A percentile compares a stretch with the other conserved stretches of the same genome.
Evolutionary conservation across 2,888 invertebrate species (phyloP).

Genomic region (Agrochola litura): DNA sequence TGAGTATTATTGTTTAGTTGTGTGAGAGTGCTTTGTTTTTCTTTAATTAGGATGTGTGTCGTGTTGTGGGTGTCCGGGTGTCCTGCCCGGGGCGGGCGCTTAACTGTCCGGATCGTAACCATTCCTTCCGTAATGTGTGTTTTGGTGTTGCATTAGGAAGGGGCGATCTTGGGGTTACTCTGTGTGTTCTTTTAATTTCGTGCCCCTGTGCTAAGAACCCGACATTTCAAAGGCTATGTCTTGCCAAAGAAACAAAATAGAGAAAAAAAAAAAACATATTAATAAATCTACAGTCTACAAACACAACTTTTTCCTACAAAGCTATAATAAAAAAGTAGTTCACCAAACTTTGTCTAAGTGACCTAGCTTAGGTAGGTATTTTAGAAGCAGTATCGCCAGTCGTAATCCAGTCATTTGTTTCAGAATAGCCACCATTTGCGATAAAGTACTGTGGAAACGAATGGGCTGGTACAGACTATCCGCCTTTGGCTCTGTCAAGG

Average conservation of each 20-base stretch:
- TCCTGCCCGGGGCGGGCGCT: conserved; percentile 22
- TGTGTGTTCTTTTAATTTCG: conserved; percentile 33
- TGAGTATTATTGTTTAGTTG: conserved; percentile 44
- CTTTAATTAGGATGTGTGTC: conserved; percentile 72
- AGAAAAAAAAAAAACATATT: not conserved
- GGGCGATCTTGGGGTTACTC: conserved; percentile 24
- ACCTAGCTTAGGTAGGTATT: conserved; percentile 24
- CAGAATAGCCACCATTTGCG: conserved; percentile 39
- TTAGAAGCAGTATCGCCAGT: conserved; percentile 19
- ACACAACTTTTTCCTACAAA: not conserved
- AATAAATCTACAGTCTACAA: not conserved
- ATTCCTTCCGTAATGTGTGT: conserved; percentile 47
- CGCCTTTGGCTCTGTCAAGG: conserved; percentile 22
- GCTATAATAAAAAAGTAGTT: not conserved
- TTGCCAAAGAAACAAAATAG: not conserved
- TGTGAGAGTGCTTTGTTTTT: conserved; percentile 67
- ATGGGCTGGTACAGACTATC: conserved; percentile 15
- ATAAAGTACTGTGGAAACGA: conserved; percentile 46
- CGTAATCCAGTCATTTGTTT: conserved; percentile 46
- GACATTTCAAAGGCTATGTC: not conserved
- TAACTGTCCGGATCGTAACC: conserved; percentile 43
- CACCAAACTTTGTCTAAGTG: conserved; percentile 2
- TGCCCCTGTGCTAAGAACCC: not conserved
- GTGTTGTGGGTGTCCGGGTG: conserved; percentile 2
- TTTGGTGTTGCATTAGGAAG: conserved; percentile 58